Percentiles rank a stretch among this genome's conserved stretches.
These are phyloP conservation scores for Drosophila nigricruria DNA, from an alignment of 2,888 invertebrate species.

Conservation along the genomic window DNA sequence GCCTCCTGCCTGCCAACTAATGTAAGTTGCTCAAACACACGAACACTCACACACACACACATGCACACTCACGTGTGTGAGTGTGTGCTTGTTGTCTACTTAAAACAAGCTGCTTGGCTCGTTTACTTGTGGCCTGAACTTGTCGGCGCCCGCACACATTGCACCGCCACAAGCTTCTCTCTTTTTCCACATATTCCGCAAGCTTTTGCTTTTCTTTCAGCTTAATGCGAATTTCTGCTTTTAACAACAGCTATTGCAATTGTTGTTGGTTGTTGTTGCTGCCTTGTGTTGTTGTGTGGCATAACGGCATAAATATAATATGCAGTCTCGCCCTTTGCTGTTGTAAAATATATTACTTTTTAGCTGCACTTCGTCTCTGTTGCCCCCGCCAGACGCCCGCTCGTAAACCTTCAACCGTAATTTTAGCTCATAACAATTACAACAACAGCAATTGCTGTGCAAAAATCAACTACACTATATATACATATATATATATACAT, in stretches of 20 bases:
- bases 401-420: slow-evolving; percentile 49
- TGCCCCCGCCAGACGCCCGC: not conserved
- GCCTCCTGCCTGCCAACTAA: slow-evolving; percentile 55
- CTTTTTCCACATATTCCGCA: slow-evolving; percentile 19
- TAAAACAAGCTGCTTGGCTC: slow-evolving; percentile 76
- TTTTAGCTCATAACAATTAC: slow-evolving; percentile 79
- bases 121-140: slow-evolving; percentile 76
- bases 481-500: slow-evolving; percentile 1
- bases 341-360: slow-evolving; percentile 78
- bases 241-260: slow-evolving; percentile 72
- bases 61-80: not conserved
- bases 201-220: slow-evolving; percentile 71
- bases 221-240: slow-evolving; percentile 79
- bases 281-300: slow-evolving; percentile 42
- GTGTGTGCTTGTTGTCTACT: slow-evolving; percentile 41
- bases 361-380: slow-evolving; percentile 23
- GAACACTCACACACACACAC: slow-evolving; percentile 11
- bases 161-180: not conserved
- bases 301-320: slow-evolving; percentile 75
- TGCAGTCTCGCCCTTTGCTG: slow-evolving; percentile 75
- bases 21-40: slow-evolving; percentile 41
- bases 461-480: slow-evolving; percentile 63
- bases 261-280: slow-evolving; percentile 48
- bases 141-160: slow-evolving; percentile 45
- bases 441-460: slow-evolving; percentile 65